Evolutionary conservation across 2,113 vertebrate species (phyloP).

Genomic region (Platysteira castanea): DNA sequence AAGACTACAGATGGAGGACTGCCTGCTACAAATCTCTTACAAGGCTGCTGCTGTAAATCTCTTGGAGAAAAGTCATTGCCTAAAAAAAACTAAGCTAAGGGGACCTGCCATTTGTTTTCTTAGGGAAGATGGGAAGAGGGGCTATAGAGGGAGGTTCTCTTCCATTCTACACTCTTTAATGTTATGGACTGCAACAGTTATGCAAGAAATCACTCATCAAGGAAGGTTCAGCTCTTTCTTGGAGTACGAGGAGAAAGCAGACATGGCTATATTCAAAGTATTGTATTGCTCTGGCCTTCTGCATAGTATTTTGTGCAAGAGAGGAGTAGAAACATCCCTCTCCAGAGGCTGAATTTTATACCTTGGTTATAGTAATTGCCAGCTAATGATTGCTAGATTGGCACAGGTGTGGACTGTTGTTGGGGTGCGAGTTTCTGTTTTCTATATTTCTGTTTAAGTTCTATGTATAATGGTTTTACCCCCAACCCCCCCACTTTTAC

Average conservation of each 20-base stretch:
- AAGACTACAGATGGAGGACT: slow-evolving; percentile 64
- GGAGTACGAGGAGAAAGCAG: not conserved
- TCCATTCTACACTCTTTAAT: slow-evolving; percentile 30
- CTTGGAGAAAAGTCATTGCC: slow-evolving; percentile 50
- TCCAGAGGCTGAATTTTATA: not conserved
- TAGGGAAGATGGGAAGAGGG: slow-evolving; percentile 14
- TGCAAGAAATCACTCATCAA: slow-evolving; percentile 32
- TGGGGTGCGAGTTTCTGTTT: too few species aligned
- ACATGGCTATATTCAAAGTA: not conserved
- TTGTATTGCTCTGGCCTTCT: not conserved
- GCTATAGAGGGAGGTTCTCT: not conserved
- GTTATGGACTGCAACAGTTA: too few species aligned
- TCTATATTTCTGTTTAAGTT: too few species aligned
- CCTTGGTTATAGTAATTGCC: not conserved
- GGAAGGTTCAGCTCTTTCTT: not conserved
- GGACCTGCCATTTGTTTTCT: slow-evolving; percentile 66
- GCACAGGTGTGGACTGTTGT: not conserved
- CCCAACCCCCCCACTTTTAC: too few species aligned
- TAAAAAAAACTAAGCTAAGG: slow-evolving; percentile 24
- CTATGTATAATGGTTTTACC: too few species aligned
- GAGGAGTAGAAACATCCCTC: not conserved
- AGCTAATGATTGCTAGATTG: not conserved
- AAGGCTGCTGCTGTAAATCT: slow-evolving; percentile 73
- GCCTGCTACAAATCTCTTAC: slow-evolving; percentile 71
- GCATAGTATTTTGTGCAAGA: not conserved